These are phyloP conservation scores for Diarsia dahlii DNA, from an alignment of 2,888 invertebrate genomes.

Conservation along the genomic window DNA sequence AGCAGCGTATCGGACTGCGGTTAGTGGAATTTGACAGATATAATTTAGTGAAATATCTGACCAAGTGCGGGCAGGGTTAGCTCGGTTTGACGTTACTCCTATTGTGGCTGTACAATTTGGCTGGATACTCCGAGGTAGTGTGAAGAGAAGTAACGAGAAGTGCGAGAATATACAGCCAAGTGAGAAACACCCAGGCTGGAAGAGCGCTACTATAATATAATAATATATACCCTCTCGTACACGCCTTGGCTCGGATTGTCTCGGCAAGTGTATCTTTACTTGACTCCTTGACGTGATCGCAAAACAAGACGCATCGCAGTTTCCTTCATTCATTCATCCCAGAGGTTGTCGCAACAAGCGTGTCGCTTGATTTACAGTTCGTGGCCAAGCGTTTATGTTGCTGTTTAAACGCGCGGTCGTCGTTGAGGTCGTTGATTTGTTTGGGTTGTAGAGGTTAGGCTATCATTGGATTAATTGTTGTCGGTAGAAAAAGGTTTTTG, in stretches of 20 bases:
- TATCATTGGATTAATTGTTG: conserved; percentile 11
- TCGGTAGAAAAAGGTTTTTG: conserved; percentile 4
- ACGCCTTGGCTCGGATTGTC: background rate
- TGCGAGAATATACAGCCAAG: too few species aligned
- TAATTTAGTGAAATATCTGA: too few species aligned
- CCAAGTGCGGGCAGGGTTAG: too few species aligned
- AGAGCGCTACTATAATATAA: too few species aligned
- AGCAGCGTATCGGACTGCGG: too few species aligned
- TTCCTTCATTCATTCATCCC: background rate
- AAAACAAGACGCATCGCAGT: background rate
- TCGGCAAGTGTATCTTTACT: background rate
- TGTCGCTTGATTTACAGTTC: background rate
- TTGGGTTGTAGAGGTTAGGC: conserved; percentile 8
- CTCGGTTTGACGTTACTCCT: too few species aligned
- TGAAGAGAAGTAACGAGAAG: too few species aligned
- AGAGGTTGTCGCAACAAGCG: background rate
- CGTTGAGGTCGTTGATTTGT: conserved; percentile 10
- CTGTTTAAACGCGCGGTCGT: conserved; percentile 5
- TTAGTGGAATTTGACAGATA: too few species aligned
- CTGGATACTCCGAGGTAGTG: too few species aligned
- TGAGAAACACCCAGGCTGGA: too few species aligned
- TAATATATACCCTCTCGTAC: background rate
- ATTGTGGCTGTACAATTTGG: too few species aligned
- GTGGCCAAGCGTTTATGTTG: background rate
- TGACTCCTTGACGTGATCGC: background rate